Conservation (phyloP, 2,797 vertebrate species). For the Ataeniobius toweri region DNA sequence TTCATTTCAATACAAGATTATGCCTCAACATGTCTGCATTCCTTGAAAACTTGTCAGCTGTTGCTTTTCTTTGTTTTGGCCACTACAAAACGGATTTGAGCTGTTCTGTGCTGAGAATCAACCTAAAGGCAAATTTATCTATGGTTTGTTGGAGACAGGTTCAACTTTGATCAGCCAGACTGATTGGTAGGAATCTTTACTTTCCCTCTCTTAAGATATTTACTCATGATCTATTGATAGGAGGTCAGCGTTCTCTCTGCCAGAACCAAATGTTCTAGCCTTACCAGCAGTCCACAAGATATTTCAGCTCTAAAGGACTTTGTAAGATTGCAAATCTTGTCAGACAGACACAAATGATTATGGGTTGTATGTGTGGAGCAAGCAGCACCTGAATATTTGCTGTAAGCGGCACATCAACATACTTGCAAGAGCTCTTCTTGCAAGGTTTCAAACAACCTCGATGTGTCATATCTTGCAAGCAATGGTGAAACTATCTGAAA, state of each 20-base stretch:
- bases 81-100: slow-evolving; percentile 22
- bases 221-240: slow-evolving; percentile 50
- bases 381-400: slow-evolving; percentile 26
- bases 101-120: slow-evolving; percentile 52
- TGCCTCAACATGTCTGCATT: slow-evolving; percentile 42
- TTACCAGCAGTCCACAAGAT: slow-evolving; percentile 42
- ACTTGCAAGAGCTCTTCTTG: not conserved
- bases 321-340: slow-evolving; percentile 30
- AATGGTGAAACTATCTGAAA: not conserved
- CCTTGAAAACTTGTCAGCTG: slow-evolving; percentile 27
- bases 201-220: not conserved
- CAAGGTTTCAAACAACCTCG: not conserved
- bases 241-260: slow-evolving; percentile 46
- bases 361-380: slow-evolving; percentile 35
- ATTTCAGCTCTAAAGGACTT: slow-evolving; percentile 56
- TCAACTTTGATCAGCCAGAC: not conserved
- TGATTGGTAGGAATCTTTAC: slow-evolving; percentile 1
- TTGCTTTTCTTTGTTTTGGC: slow-evolving; percentile 44
- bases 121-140: slow-evolving; percentile 42
- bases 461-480: not conserved
- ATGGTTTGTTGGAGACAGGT: slow-evolving; percentile 23
- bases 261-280: slow-evolving; percentile 61
- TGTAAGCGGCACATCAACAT: not conserved
- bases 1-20: slow-evolving; percentile 44
- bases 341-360: slow-evolving; percentile 37